Conservation (phyloP, 2,113 vertebrate species). For the Cyprinodon tularosa region DNA sequence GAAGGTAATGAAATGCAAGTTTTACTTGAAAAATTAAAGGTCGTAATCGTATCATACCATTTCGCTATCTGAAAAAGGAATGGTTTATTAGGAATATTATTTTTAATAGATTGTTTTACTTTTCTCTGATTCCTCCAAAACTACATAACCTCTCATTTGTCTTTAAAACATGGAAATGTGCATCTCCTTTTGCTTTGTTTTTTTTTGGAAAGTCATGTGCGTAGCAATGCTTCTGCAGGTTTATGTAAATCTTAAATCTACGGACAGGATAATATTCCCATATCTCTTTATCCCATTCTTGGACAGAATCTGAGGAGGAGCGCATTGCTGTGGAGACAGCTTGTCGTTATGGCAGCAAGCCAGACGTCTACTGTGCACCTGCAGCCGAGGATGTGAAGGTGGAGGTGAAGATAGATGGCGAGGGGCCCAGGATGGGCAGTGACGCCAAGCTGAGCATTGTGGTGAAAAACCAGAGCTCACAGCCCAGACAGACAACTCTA, state of each 20-base stretch:
- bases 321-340: constrained; percentile 89
- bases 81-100: background rate
- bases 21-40: constrained; percentile 1
- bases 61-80: background rate
- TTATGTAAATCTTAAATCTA: constrained; percentile 23
- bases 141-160: constrained; percentile 5
- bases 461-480: constrained; percentile 79
- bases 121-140: constrained; percentile 6
- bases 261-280: constrained; percentile 10
- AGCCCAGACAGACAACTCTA: constrained; percentile 79
- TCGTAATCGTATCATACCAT: background rate
- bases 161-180: constrained; percentile 11
- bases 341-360: constrained; percentile 85
- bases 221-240: background rate
- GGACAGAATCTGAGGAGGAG: constrained; percentile 81
- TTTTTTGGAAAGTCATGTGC: constrained; percentile 1
- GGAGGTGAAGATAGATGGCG: constrained; percentile 83
- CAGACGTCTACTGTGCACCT: constrained; percentile 74
- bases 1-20: constrained; percentile 78
- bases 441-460: constrained; percentile 80
- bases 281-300: background rate
- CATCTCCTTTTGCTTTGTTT: constrained; percentile 15
- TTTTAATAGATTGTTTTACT: background rate
- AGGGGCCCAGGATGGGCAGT: constrained; percentile 82
- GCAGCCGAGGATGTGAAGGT: constrained; percentile 78